Evolutionary conservation across 2,113 vertebrate species (phyloP).

Genomic region (Corythaeola cristata): DNA sequence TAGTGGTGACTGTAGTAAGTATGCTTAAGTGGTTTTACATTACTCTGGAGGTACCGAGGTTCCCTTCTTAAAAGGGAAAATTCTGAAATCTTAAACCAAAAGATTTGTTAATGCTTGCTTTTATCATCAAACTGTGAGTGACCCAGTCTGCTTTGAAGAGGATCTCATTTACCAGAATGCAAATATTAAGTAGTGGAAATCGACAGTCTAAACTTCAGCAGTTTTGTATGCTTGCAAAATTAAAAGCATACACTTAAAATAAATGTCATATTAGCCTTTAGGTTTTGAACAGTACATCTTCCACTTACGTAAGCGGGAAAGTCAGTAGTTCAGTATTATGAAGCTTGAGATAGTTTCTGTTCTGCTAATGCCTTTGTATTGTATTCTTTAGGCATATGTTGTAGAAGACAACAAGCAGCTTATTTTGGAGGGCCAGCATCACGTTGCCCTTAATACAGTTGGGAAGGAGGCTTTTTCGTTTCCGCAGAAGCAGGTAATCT

Average conservation of each 20-base stretch:
- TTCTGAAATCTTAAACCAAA: background rate
- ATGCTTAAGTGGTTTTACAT: background rate
- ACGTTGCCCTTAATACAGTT: conserved; percentile 86
- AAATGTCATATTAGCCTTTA: background rate
- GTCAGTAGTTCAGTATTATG: background rate
- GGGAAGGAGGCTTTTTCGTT: conserved; percentile 90
- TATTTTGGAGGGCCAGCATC: conserved; percentile 95
- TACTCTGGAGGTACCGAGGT: background rate
- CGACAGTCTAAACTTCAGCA: background rate
- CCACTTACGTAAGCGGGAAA: background rate
- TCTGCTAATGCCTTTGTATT: conserved; percentile 12
- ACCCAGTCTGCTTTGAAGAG: background rate
- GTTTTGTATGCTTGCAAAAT: background rate
- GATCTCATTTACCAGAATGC: background rate
- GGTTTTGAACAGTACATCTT: background rate
- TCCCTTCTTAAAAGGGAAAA: background rate
- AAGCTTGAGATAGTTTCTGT: background rate
- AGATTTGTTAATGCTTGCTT: background rate
- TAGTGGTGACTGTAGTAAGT: background rate
- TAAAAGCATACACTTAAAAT: background rate
- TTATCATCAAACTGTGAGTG: background rate
- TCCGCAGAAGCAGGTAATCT: conserved; percentile 88
- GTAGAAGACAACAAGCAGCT: conserved; percentile 96
- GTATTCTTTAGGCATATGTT: conserved; percentile 85
- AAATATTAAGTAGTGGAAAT: background rate